Evolutionary conservation across 2,888 invertebrate species (phyloP).

Genomic region (Drosophila phalerata): DNA sequence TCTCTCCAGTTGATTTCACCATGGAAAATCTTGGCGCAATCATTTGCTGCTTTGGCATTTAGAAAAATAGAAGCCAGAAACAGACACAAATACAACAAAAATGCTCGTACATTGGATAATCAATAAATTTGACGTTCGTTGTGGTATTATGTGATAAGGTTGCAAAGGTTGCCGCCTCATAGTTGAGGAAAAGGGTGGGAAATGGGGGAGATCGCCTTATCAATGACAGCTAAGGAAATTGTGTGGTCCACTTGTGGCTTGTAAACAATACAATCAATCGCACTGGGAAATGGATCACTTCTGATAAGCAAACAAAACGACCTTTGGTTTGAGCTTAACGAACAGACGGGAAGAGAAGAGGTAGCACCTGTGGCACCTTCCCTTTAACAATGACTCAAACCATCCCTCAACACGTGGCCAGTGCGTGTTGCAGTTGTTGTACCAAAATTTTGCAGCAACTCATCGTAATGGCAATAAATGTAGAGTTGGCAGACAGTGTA

Average conservation of each 20-base stretch:
- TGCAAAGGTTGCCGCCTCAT: slow-evolving; percentile 7
- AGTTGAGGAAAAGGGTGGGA: background rate
- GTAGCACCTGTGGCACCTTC: background rate
- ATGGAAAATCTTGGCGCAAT: slow-evolving; percentile 49
- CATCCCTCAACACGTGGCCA: slow-evolving; percentile 43
- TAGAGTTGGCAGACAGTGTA: slow-evolving; percentile 36
- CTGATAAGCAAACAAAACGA: slow-evolving; percentile 43
- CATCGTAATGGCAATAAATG: slow-evolving; percentile 58
- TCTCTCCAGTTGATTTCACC: slow-evolving; percentile 45
- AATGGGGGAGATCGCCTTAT: slow-evolving; percentile 51
- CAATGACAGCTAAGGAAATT: slow-evolving; percentile 57
- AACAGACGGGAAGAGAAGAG: background rate
- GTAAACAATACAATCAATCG: slow-evolving; percentile 72
- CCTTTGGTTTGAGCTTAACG: slow-evolving; percentile 39
- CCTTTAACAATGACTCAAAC: background rate
- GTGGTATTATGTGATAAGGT: slow-evolving; percentile 34
- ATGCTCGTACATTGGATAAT: slow-evolving; percentile 43
- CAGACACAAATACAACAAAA: background rate
- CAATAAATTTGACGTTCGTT: slow-evolving; percentile 55
- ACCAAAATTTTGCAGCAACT: slow-evolving; percentile 25
- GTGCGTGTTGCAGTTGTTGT: slow-evolving; percentile 54
- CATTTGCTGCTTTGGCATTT: slow-evolving; percentile 22
- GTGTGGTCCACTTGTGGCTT: slow-evolving; percentile 57
- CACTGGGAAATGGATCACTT: slow-evolving; percentile 11
- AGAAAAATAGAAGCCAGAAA: slow-evolving; percentile 9